Conservation (phyloP, 1,140 invertebrate genomes). For the Coenobita brevimanus region DNA sequence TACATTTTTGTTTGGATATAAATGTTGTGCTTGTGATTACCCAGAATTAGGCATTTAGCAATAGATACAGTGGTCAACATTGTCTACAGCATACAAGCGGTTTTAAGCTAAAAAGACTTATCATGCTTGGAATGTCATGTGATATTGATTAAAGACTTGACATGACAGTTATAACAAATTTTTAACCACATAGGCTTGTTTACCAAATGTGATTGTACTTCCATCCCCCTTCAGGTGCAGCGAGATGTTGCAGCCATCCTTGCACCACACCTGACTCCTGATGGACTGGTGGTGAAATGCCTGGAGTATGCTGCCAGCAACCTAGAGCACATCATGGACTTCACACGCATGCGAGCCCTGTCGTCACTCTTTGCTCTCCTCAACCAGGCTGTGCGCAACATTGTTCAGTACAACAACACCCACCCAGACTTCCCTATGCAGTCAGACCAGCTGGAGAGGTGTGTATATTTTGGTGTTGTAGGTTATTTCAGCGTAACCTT, state of each 20-base stretch:
- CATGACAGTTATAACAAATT: no score
- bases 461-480: background rate
- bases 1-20: no score
- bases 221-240: constrained; percentile 85
- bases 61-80: no score
- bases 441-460: constrained; percentile 90
- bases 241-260: constrained; percentile 90
- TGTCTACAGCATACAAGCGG: no score
- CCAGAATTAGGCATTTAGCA: no score
- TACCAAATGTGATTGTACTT: constrained; percentile 30
- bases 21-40: no score
- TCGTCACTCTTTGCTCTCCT: constrained; percentile 98
- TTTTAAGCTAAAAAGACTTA: no score
- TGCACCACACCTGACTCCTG: constrained; percentile 88
- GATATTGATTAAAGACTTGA: no score
- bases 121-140: no score
- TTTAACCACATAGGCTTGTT: background rate
- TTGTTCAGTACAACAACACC: constrained; percentile 93
- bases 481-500: no score
- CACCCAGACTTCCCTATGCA: constrained; percentile 97
- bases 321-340: constrained; percentile 99
- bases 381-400: constrained; percentile 91
- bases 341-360: constrained; percentile 93
- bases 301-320: constrained; percentile 88
- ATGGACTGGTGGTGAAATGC: constrained; percentile 93